phyloP scores from a whole-genome alignment of 2,797 vertebrate genomes.

The Microctenopoma steveboyesi region DNA sequence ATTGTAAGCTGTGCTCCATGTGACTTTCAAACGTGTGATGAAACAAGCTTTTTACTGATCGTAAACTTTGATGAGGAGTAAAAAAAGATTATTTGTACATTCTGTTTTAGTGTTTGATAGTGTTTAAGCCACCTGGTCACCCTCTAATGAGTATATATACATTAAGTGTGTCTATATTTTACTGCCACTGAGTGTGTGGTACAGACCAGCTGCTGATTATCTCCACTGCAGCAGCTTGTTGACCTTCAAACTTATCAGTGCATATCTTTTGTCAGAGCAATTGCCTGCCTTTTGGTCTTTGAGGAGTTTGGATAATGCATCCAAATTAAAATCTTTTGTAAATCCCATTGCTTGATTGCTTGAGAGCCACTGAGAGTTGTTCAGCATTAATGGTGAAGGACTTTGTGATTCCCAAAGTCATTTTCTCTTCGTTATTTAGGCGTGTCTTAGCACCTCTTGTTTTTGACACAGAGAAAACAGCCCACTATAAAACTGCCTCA shows the following conservation, averaged over 20 bases:
- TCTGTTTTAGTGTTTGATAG: slow-evolving; percentile 54
- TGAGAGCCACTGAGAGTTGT: slow-evolving; percentile 81
- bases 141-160: slow-evolving; percentile 41
- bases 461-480: slow-evolving; percentile 67
- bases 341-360: slow-evolving; percentile 83
- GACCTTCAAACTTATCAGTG: slow-evolving; percentile 83
- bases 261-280: slow-evolving; percentile 77
- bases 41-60: slow-evolving; percentile 60
- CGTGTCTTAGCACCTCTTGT: slow-evolving; percentile 73
- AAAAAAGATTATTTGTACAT: slow-evolving; percentile 59
- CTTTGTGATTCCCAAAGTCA: slow-evolving; percentile 81
- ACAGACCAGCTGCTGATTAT: slow-evolving; percentile 67
- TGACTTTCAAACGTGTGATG: slow-evolving; percentile 64
- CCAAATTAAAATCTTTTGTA: slow-evolving; percentile 84
- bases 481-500: slow-evolving; percentile 52
- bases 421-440: slow-evolving; percentile 78
- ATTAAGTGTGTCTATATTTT: slow-evolving; percentile 43
- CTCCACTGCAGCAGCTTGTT: slow-evolving; percentile 78
- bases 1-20: slow-evolving; percentile 52
- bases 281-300: slow-evolving; percentile 74
- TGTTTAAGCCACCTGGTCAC: slow-evolving; percentile 65
- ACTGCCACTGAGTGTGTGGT: slow-evolving; percentile 33
- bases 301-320: slow-evolving; percentile 82
- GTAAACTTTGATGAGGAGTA: slow-evolving; percentile 67
- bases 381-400: slow-evolving; percentile 81